Percentiles rank a stretch among this genome's conserved stretches.
phyloP scores from a whole-genome alignment of 2,888 invertebrate genomes.

The Acleris cristana region DNA sequence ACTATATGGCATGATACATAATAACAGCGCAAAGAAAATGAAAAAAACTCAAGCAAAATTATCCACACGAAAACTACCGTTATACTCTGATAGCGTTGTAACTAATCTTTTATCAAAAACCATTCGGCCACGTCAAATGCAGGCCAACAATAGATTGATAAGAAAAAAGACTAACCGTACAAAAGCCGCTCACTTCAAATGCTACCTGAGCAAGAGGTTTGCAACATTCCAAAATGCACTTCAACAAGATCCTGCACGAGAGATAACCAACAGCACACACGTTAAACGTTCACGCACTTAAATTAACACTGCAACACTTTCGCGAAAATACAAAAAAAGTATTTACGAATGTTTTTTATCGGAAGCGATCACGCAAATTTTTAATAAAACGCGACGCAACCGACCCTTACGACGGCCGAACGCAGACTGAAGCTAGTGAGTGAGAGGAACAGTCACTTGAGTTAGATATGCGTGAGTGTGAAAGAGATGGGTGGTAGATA shows the following conservation, averaged over 20 bases:
- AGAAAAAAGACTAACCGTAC: slow-evolving; percentile 65
- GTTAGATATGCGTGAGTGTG: slow-evolving; percentile 45
- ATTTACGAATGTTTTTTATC: slow-evolving; percentile 63
- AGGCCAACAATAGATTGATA: slow-evolving; percentile 54
- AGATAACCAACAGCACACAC: slow-evolving; percentile 50
- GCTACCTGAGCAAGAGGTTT: slow-evolving; percentile 57
- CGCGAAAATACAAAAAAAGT: slow-evolving; percentile 57
- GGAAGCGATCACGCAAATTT: slow-evolving; percentile 70
- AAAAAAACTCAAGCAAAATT: slow-evolving; percentile 8
- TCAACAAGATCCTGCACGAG: slow-evolving; percentile 50
- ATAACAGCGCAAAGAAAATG: slow-evolving; percentile 8
- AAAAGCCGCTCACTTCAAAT: slow-evolving; percentile 63
- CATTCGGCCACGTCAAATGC: slow-evolving; percentile 50
- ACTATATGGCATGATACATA: slow-evolving; percentile 5
- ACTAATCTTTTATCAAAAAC: slow-evolving; percentile 47
- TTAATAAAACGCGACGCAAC: slow-evolving; percentile 48
- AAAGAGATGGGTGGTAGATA: slow-evolving; percentile 44
- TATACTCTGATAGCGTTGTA: slow-evolving; percentile 40
- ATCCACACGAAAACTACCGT: slow-evolving; percentile 42
- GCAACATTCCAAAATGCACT: slow-evolving; percentile 70
- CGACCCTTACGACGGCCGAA: slow-evolving; percentile 44
- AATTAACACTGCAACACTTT: slow-evolving; percentile 58
- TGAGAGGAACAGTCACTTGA: slow-evolving; percentile 65
- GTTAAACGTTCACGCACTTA: slow-evolving; percentile 56
- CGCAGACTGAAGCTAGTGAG: slow-evolving; percentile 65